A percentile compares a stretch with the other conserved stretches of the same genome.
Conservation (phyloP, 2,888 invertebrate genomes). For the Dynastes hyllus region DNA sequence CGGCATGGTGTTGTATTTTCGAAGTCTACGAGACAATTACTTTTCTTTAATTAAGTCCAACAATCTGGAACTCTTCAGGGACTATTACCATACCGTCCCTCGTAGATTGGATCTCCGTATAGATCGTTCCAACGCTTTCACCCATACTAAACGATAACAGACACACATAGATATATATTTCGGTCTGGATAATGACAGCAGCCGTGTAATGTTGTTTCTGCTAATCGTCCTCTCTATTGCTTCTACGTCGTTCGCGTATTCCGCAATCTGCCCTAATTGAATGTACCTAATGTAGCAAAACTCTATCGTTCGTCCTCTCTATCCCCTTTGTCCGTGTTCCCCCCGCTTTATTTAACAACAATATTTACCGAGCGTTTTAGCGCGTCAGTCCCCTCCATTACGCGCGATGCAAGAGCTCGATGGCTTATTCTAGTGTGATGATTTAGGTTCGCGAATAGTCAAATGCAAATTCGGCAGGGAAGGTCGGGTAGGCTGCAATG, state of each 20-base stretch:
- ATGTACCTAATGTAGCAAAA: conserved; percentile 46
- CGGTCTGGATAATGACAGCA: conserved; percentile 43
- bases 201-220: conserved; percentile 48
- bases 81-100: conserved; percentile 20
- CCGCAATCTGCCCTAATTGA: conserved; percentile 51
- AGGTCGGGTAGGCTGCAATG: too few species aligned
- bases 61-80: neutral
- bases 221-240: conserved; percentile 50
- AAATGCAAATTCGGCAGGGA: conserved; percentile 4
- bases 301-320: neutral
- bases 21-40: neutral
- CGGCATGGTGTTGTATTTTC: neutral
- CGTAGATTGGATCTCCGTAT: conserved; percentile 13
- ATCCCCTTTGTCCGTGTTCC: neutral
- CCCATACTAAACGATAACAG: conserved; percentile 39
- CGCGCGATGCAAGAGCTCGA: conserved; percentile 8
- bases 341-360: conserved; percentile 41
- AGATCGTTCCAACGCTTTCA: conserved; percentile 6
- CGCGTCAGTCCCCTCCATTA: conserved; percentile 13
- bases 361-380: conserved; percentile 44
- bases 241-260: conserved; percentile 42
- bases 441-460: neutral
- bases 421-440: conserved; percentile 12
- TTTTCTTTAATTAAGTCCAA: conserved; percentile 12
- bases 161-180: conserved; percentile 40